These are phyloP conservation scores for Drosophila melanosoma DNA, from an alignment of 2,888 invertebrate genomes.

Conservation along the genomic window DNA sequence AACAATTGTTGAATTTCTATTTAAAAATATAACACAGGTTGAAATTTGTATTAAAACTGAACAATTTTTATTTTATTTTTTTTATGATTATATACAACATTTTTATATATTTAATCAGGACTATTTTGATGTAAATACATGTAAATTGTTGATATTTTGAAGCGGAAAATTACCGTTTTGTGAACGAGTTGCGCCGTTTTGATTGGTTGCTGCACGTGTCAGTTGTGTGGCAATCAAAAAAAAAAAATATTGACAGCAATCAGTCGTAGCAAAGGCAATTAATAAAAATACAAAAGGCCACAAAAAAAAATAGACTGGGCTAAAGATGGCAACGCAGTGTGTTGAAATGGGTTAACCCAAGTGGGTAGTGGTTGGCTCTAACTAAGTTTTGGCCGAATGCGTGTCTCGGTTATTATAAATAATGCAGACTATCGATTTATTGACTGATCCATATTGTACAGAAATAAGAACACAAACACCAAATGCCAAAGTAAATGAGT, in stretches of 20 bases:
- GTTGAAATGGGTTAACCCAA: conserved; percentile 18
- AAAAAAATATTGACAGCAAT: conserved; percentile 60
- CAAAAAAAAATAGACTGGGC: conserved; percentile 23
- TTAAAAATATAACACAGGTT: background rate
- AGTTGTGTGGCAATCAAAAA: conserved; percentile 58
- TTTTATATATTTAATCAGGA: background rate
- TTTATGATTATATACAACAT: too few species aligned
- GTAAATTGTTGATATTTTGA: conserved; percentile 10
- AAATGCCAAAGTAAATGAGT: conserved; percentile 49
- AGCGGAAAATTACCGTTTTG: conserved; percentile 8
- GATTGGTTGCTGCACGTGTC: conserved; percentile 22
- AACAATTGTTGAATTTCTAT: background rate
- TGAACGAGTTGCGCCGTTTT: background rate
- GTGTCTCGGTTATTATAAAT: conserved; percentile 66
- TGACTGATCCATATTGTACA: conserved; percentile 63
- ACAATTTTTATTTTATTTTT: too few species aligned
- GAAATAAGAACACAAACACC: conserved; percentile 47
- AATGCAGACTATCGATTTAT: conserved; percentile 76
- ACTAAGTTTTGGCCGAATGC: conserved; percentile 44
- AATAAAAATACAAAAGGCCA: conserved; percentile 46
- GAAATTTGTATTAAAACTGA: background rate
- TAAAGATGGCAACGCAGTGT: conserved; percentile 28
- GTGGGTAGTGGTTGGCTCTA: conserved; percentile 22
- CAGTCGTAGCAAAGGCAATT: conserved; percentile 66
- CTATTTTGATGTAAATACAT: conserved; percentile 1